Conservation (phyloP, 1,140 invertebrate species). For the Ooceraea biroi region DNA sequence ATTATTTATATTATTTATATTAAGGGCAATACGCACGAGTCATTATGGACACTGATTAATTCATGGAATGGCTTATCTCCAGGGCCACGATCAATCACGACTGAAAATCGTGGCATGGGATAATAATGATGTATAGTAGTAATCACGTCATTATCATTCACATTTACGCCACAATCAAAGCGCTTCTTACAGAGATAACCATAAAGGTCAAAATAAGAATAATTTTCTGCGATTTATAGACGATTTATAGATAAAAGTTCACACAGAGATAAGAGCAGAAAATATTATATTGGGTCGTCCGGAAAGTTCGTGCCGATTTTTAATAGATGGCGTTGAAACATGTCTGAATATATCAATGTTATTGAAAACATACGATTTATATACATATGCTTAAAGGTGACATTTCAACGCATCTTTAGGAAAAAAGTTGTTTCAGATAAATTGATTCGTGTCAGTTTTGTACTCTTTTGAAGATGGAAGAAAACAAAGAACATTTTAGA, state of each 20-base stretch:
- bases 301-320: background rate
- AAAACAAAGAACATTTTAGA: no score
- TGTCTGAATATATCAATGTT: no score
- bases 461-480: no score
- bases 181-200: background rate
- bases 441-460: no score
- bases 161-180: background rate
- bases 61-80: background rate
- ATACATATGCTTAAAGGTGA: no score
- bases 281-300: background rate
- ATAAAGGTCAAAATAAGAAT: background rate
- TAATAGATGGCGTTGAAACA: no score
- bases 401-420: no score
- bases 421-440: no score
- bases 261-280: background rate
- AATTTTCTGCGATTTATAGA: background rate
- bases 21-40: slow-evolving; percentile 9
- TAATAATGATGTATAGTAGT: background rate
- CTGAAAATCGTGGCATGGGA: background rate
- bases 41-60: slow-evolving; percentile 15
- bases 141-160: slow-evolving; percentile 1
- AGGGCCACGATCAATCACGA: background rate
- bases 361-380: no score
- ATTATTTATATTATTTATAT: slow-evolving; percentile 43
- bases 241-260: background rate